Base-by-base conservation (phyloP, 2,888 invertebrate genomes). In the Ichneumoninae sp. region DNA sequence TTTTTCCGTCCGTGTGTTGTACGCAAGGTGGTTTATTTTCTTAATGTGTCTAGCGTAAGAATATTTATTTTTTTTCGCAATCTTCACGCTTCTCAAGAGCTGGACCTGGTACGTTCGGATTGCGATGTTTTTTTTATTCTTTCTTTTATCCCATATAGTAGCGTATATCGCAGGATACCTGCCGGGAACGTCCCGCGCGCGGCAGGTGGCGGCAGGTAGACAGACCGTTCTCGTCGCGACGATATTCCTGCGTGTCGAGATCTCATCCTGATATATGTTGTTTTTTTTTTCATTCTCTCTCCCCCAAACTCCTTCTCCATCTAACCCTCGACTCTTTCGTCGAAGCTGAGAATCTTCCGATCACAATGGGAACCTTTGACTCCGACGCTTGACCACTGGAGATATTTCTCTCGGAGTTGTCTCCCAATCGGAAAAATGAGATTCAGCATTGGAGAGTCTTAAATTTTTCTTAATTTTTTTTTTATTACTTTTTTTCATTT, bases 181-280 rank as follows among this genome's bases (percentile, higher is more conserved):
- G 85, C 60, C 74, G 66, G 78, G 66, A 66, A 68, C 60, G 76
- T 79, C 57, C 71, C 70, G 77, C 57, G 69, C 85, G 66, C 78
- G 82, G 79, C 85, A 85, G 82, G 78, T 82, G 85, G 85, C 81
- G 82, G 70, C 79, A 81, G 85, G 79, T 81, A 85, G 75, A 79
- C 65, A 75, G 79, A 57, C 79, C 79, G 52, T 75, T 52, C 74
- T 78, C 52, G 74, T 81, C 75, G 75, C 60, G 71, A 78, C 70
- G 81, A 79, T 68, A 57, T 75, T 81, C 52, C 65, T 79, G 52
- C 47, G 57, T 75, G 63, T 77, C 65, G 63, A 73, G 66, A 80
- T 73, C 71, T 76, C 80, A 66, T 83, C 65, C 80, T 13, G 57
- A 73, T 50, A 60, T 82, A 66, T 82, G 44, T 52, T 82, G 44